These are phyloP conservation scores for Sphenodon punctatus DNA, from an alignment of 2,797 vertebrate species.

Conservation along the genomic window DNA sequence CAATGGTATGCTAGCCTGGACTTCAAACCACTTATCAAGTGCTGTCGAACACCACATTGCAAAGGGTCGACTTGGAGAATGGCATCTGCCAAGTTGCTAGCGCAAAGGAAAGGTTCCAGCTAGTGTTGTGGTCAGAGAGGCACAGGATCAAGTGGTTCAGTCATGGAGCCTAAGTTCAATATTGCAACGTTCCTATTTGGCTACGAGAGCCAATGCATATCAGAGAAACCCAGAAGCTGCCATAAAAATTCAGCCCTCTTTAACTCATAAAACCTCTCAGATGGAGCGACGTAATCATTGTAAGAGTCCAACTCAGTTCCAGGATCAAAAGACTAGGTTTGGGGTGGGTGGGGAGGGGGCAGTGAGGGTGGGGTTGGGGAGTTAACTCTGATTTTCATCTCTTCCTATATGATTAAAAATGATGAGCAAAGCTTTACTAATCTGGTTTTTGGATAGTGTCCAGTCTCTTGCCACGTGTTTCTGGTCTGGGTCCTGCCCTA, in stretches of 20 bases:
- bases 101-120: not conserved
- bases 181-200: not conserved
- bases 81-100: not conserved
- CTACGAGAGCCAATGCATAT: not conserved
- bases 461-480: slow-evolving; percentile 83
- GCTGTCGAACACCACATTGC: not conserved
- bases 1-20: not conserved
- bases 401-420: slow-evolving; percentile 68
- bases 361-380: not conserved
- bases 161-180: not conserved
- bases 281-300: slow-evolving; percentile 1
- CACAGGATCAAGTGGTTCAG: not conserved
- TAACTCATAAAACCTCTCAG: slow-evolving; percentile 55
- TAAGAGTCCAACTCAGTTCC: slow-evolving; percentile 49
- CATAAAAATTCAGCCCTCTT: slow-evolving; percentile 13
- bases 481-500: slow-evolving; percentile 80
- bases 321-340: slow-evolving; percentile 34
- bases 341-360: not conserved
- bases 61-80: not conserved
- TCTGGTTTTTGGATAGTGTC: slow-evolving; percentile 78
- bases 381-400: slow-evolving; percentile 66
- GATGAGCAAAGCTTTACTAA: slow-evolving; percentile 78
- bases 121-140: not conserved
- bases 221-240: not conserved
- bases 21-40: slow-evolving; percentile 19